Evolutionary conservation across 2,113 vertebrate species (phyloP).

Genomic region (Ia io): DNA sequence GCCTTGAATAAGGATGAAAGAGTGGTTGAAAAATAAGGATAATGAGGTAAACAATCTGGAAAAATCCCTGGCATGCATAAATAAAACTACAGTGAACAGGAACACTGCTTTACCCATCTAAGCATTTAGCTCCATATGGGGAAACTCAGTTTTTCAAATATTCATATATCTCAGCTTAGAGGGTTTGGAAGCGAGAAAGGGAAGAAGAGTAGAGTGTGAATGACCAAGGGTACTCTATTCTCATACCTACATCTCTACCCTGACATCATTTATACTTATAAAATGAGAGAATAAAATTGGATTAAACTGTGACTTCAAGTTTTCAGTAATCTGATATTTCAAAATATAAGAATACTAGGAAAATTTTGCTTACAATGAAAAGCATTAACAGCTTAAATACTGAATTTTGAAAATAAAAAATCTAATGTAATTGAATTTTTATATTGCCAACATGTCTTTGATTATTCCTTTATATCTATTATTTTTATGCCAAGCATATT

Average conservation of each 20-base stretch:
- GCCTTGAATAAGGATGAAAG: not conserved
- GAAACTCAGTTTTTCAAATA: not conserved
- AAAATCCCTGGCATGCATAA: not conserved
- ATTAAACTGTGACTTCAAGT: not conserved
- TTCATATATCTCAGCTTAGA: not conserved
- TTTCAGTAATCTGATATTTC: not conserved
- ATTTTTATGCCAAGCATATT: not conserved
- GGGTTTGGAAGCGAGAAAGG: not conserved
- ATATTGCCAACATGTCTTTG: not conserved
- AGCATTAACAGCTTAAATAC: not conserved
- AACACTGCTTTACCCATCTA: not conserved
- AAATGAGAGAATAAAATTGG: not conserved
- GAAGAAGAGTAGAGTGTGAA: not conserved
- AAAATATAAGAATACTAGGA: not conserved
- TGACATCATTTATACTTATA: not conserved
- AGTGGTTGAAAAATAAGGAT: not conserved
- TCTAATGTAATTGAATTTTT: not conserved
- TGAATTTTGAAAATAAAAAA: not conserved
- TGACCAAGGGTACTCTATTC: not conserved
- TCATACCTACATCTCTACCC: not conserved
- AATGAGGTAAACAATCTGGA: not conserved
- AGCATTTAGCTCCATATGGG: not conserved
- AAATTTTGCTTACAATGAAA: not conserved
- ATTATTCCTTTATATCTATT: not conserved
- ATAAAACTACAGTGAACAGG: not conserved